These are phyloP conservation scores for Tribolium madens DNA, from an alignment of 1,140 invertebrate species.

Conservation along the genomic window DNA sequence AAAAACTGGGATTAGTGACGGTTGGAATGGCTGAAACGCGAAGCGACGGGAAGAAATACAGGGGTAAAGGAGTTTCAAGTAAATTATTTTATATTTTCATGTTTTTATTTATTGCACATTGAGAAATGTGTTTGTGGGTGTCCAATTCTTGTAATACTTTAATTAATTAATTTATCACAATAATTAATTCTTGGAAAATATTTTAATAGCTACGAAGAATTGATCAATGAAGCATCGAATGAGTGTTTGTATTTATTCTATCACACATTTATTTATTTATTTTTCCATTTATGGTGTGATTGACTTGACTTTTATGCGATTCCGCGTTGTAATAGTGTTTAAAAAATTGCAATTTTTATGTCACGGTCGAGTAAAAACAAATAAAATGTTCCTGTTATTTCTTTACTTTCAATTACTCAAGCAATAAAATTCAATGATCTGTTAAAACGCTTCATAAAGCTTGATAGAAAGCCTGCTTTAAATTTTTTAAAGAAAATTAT, in stretches of 20 bases:
- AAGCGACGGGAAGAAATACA: too few relatives aligned
- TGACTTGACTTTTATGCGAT: too few relatives aligned
- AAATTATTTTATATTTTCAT: too few relatives aligned
- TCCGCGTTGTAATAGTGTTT: neutral
- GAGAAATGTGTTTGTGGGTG: neutral
- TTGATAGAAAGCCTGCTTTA: neutral
- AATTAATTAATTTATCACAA: constrained; percentile 10
- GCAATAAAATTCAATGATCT: neutral
- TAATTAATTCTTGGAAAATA: neutral
- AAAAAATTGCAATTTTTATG: neutral
- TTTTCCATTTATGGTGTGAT: too few relatives aligned
- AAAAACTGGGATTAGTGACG: too few relatives aligned
- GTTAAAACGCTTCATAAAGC: neutral
- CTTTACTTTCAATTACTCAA: neutral
- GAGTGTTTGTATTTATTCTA: neutral
- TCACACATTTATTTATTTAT: neutral
- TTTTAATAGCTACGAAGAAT: neutral
- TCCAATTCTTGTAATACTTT: neutral
- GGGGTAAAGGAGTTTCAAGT: too few relatives aligned
- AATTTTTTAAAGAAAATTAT: neutral
- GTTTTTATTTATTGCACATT: neutral
- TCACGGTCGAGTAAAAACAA: neutral
- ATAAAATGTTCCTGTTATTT: neutral
- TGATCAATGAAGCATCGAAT: neutral
- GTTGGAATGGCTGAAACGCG: too few relatives aligned